These are phyloP conservation scores for Leptodactylus fallax DNA, from an alignment of 2,797 vertebrate species.

Conservation along the genomic window DNA sequence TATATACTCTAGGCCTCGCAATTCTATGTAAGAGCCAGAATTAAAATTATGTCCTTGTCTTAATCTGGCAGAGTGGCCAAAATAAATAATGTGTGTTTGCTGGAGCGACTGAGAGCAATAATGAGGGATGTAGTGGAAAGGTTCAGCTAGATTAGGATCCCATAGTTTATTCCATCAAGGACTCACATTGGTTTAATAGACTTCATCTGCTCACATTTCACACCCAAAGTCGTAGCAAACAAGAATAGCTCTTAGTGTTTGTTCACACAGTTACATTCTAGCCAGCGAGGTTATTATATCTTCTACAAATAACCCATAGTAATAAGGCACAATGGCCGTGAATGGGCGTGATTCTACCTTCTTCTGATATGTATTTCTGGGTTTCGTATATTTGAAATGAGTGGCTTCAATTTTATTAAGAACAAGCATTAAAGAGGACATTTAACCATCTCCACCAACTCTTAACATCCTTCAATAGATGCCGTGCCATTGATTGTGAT, in stretches of 20 bases:
- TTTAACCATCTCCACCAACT: no score
- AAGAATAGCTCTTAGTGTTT: neutral
- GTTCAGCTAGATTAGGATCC: slow-evolving; percentile 19
- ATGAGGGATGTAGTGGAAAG: slow-evolving; percentile 28
- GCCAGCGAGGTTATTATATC: no score
- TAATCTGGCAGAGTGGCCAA: slow-evolving; percentile 23
- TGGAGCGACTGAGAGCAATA: neutral
- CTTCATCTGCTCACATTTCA: neutral
- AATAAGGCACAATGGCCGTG: no score
- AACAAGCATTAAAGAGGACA: no score
- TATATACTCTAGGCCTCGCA: slow-evolving; percentile 1
- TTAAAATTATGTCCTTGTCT: slow-evolving; percentile 23
- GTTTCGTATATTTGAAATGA: no score
- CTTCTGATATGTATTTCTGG: no score
- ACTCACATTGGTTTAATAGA: neutral
- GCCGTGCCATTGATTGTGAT: no score
- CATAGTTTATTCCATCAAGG: neutral
- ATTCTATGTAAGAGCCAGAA: neutral
- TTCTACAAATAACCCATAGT: no score
- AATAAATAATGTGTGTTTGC: slow-evolving; percentile 29
- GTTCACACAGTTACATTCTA: neutral
- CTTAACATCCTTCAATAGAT: no score
- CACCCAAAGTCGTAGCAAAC: neutral
- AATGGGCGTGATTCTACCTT: no score
- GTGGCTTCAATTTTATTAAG: no score